phyloP scores from a whole-genome alignment of 2,113 vertebrate genomes.

The Murina feae region DNA sequence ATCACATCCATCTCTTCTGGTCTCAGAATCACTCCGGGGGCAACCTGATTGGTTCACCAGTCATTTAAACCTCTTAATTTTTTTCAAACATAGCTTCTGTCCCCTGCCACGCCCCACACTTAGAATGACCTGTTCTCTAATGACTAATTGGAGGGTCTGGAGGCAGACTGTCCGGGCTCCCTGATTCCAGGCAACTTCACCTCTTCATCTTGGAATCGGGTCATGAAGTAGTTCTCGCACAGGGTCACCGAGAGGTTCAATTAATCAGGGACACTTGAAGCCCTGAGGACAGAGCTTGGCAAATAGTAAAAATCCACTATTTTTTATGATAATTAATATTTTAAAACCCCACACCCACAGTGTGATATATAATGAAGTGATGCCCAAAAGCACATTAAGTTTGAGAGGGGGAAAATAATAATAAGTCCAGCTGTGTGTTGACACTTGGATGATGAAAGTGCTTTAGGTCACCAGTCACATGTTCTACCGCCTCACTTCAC shows the following conservation, averaged over 20 bases:
- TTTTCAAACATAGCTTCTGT: background rate
- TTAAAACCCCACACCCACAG: background rate
- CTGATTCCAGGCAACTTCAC: background rate
- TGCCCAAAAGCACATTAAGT: background rate
- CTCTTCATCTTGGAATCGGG: background rate
- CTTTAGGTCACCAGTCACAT: background rate
- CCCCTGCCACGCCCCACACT: background rate
- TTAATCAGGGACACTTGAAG: background rate
- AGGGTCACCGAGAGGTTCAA: background rate
- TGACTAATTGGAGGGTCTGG: accelerated
- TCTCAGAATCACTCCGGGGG: background rate
- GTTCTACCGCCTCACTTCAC: background rate
- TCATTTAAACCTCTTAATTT: background rate
- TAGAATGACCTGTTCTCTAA: background rate
- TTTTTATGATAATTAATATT: background rate
- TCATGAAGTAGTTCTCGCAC: background rate
- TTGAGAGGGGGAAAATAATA: background rate
- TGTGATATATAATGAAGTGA: background rate
- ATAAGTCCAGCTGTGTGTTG: background rate
- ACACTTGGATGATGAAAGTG: background rate
- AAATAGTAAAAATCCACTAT: background rate
- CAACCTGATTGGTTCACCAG: background rate
- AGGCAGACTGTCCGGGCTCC: accelerated
- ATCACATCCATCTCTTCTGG: background rate
- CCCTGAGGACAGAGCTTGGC: background rate